Conservation (phyloP, 2,888 invertebrate genomes). For the Acanthoscelides obtectus region DNA sequence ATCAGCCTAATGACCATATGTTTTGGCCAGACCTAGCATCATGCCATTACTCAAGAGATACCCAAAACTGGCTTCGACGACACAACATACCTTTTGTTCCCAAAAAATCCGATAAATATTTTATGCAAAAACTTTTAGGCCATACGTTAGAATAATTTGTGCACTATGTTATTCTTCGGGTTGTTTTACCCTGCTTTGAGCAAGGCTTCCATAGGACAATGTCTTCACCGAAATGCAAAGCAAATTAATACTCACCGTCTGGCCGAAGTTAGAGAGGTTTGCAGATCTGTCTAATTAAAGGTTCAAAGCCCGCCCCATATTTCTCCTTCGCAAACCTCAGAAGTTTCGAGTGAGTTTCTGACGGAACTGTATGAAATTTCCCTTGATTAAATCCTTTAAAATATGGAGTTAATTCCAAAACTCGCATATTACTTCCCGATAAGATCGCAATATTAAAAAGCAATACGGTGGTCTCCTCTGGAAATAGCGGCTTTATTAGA, state of each 20-base stretch:
- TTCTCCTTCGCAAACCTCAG: background rate
- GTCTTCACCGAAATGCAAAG: background rate
- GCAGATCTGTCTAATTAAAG: background rate
- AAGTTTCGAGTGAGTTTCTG: background rate
- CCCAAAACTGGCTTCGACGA: too few relatives aligned
- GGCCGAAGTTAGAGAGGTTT: background rate
- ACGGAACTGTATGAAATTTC: background rate
- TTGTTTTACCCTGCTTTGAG: too few relatives aligned
- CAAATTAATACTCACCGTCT: background rate
- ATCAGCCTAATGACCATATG: too few relatives aligned
- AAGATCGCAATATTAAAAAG: conserved; percentile 8
- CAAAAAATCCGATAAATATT: too few relatives aligned
- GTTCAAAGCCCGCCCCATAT: background rate
- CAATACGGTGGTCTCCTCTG: background rate
- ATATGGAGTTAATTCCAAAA: conserved; percentile 1
- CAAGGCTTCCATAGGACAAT: too few relatives aligned
- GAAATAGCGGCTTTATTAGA: conserved; percentile 7
- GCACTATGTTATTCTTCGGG: too few relatives aligned
- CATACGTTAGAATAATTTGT: too few relatives aligned
- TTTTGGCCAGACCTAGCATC: too few relatives aligned
- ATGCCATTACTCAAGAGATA: too few relatives aligned
- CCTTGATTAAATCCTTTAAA: conserved; percentile 4
- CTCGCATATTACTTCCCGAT: conserved; percentile 3
- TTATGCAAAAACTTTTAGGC: too few relatives aligned
- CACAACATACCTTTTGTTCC: too few relatives aligned